Conservation (phyloP, 2,888 invertebrate genomes). For the Tromatobia lineatoria region DNA sequence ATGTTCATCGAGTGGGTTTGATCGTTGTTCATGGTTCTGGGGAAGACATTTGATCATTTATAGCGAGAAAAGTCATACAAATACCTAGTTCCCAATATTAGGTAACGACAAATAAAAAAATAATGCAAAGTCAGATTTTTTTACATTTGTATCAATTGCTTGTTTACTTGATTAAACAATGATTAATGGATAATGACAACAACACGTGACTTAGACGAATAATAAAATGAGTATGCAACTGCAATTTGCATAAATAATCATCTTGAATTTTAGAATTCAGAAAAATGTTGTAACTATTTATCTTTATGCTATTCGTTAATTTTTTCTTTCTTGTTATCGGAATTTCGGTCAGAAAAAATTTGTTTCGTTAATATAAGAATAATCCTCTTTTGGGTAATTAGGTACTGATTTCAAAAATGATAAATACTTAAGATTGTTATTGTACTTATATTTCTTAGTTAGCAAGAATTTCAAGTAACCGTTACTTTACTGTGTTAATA, state of each 20-base stretch:
- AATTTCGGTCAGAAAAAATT: background rate
- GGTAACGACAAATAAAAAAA: background rate
- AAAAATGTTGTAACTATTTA: background rate
- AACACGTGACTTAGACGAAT: background rate
- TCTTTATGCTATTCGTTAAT: background rate
- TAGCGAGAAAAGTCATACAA: background rate
- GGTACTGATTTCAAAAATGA: background rate
- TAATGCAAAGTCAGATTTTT: background rate
- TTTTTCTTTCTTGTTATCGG: background rate
- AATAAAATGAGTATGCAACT: background rate
- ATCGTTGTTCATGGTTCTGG: slow-evolving; percentile 52
- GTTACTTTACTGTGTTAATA: background rate
- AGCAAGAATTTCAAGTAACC: background rate
- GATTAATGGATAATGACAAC: background rate
- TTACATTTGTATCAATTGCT: no score
- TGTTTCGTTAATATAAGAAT: background rate
- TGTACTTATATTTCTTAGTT: background rate
- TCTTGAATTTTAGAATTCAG: background rate
- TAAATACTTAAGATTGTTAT: background rate
- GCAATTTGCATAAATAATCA: background rate
- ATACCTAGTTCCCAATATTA: background rate
- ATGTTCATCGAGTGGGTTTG: slow-evolving; percentile 50
- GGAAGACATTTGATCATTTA: background rate
- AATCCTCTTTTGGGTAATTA: background rate
- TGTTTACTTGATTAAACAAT: no score